A percentile compares a stretch with the other conserved stretches of the same genome.
Conservation (phyloP, 2,113 vertebrate species). For the Sinosuthora webbiana region DNA sequence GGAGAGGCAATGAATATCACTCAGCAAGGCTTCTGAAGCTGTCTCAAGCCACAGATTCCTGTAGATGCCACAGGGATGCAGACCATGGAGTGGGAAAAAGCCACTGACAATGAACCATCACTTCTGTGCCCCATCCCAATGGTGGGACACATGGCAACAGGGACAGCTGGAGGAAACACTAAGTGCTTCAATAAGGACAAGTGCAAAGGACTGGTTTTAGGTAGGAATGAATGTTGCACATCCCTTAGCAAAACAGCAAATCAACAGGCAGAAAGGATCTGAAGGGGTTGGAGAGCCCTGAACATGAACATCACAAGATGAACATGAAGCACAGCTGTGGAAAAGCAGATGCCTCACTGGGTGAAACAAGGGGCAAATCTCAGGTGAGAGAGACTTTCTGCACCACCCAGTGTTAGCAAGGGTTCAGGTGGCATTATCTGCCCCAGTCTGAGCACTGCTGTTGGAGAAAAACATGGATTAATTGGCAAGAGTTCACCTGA, state of each 20-base stretch:
- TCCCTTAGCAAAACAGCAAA: not conserved
- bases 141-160: no score
- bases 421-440: not conserved
- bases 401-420: not conserved
- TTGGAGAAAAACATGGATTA: not conserved
- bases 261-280: not conserved
- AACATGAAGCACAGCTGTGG: fast-evolving
- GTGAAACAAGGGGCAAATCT: not conserved
- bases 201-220: not conserved
- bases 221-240: not conserved
- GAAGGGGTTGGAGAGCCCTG: not conserved
- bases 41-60: not conserved
- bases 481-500: not conserved
- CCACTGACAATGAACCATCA: not conserved
- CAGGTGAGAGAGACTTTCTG: not conserved
- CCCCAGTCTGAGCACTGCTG: not conserved
- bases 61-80: not conserved
- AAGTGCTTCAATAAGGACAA: not conserved
- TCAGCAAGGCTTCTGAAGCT: not conserved
- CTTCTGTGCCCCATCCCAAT: fast-evolving
- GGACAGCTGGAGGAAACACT: not conserved
- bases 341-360: not conserved
- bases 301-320: not conserved
- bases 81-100: not conserved
- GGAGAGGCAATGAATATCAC: constrained; percentile 43